Conservation (phyloP, 2,888 invertebrate species). For the Alitta virens region DNA sequence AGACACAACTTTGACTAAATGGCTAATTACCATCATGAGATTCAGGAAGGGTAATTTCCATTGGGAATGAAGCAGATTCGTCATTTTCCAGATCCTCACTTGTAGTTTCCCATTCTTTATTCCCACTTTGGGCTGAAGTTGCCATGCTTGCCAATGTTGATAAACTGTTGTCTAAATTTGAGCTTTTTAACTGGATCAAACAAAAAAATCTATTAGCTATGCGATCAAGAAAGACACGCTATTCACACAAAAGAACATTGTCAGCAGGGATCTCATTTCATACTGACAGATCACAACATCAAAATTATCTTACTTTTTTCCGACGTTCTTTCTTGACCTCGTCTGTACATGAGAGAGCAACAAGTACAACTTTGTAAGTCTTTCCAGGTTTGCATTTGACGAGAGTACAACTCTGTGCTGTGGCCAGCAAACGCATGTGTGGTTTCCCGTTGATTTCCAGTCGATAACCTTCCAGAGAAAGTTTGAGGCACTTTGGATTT, state of each 20-base stretch:
- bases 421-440: constrained; percentile 49
- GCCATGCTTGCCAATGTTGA: too few relatives aligned
- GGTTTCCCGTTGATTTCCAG: constrained; percentile 49
- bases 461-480: constrained; percentile 51
- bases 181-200: too few relatives aligned
- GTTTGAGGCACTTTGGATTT: constrained; percentile 44
- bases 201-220: too few relatives aligned
- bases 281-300: too few relatives aligned
- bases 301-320: constrained; percentile 20
- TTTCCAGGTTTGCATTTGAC: constrained; percentile 56
- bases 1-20: too few relatives aligned
- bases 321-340: constrained; percentile 46
- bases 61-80: constrained; percentile 49
- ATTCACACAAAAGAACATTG: too few relatives aligned
- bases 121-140: neutral
- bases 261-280: too few relatives aligned
- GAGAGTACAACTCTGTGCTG: constrained; percentile 53
- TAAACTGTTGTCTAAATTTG: too few relatives aligned
- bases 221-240: too few relatives aligned
- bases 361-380: constrained; percentile 49
- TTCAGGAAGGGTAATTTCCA: constrained; percentile 45
- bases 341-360: constrained; percentile 54
- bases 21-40: constrained; percentile 47
- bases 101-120: constrained; percentile 25
- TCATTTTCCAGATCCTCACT: constrained; percentile 50